These are phyloP conservation scores for Sycobia sp. DNA, from an alignment of 1,140 invertebrate genomes.

Conservation along the genomic window DNA sequence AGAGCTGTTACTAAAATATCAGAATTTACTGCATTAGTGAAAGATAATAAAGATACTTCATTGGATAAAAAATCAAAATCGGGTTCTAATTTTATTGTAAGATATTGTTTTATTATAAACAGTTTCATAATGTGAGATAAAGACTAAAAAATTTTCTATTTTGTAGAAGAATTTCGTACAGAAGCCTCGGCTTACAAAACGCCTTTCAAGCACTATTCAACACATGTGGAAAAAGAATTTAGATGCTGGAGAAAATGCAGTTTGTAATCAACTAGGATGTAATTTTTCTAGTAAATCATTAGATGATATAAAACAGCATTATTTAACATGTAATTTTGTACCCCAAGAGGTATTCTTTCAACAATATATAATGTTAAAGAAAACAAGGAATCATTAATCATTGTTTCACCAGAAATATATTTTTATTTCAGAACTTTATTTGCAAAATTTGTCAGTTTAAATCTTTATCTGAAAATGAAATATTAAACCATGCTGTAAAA, in stretches of 20 bases:
- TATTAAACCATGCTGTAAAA: conserved; percentile 44
- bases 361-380: background rate
- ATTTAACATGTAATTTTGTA: conserved; percentile 47
- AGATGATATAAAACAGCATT: conserved; percentile 49
- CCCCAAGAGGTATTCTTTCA: conserved; percentile 42
- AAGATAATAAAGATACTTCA: conserved; percentile 37
- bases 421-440: conserved; percentile 39
- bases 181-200: conserved; percentile 39
- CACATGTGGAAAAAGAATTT: conserved; percentile 48
- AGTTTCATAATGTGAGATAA: conserved; percentile 2
- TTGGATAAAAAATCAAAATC: conserved; percentile 32
- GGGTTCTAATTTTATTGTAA: conserved; percentile 2
- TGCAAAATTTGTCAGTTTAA: conserved; percentile 53
- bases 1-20: conserved; percentile 52
- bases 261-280: conserved; percentile 50
- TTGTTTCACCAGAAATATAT: too few species aligned
- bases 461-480: conserved; percentile 38
- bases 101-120: background rate
- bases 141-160: conserved; percentile 10
- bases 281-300: conserved; percentile 38
- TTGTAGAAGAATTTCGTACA: conserved; percentile 45
- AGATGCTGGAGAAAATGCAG: conserved; percentile 24
- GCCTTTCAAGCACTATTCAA: conserved; percentile 44
- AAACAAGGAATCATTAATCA: too few species aligned
- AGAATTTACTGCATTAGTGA: conserved; percentile 46